Conservation (phyloP, 2,797 vertebrate genomes). For the Sarcoramphus papa region DNA sequence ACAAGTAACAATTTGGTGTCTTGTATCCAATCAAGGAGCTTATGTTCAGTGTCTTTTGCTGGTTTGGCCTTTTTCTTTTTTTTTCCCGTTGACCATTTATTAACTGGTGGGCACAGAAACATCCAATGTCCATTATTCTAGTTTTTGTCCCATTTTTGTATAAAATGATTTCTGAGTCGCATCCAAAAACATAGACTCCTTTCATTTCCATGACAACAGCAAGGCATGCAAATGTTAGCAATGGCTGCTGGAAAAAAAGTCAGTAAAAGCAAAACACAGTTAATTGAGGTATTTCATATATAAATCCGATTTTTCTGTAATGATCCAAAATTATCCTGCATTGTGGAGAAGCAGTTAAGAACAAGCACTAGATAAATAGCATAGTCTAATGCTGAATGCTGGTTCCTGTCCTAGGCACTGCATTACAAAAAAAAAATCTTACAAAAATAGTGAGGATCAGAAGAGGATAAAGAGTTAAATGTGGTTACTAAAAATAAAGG, state of each 20-base stretch:
- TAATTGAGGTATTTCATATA: not conserved
- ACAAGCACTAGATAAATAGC: not conserved
- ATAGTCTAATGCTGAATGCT: not conserved
- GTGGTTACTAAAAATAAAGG: not conserved
- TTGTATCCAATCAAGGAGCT: not conserved
- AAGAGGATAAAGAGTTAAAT: not conserved
- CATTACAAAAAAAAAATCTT: not conserved
- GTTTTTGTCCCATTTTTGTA: not conserved
- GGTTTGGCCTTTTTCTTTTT: not conserved
- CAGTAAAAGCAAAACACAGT: conserved; percentile 1
- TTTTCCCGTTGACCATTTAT: not conserved
- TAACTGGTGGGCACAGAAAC: not conserved
- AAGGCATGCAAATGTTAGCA: not conserved
- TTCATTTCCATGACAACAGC: conserved; percentile 44
- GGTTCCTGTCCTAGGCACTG: not conserved
- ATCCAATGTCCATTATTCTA: not conserved
- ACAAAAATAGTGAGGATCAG: not conserved
- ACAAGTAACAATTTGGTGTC: not conserved
- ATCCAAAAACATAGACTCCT: not conserved
- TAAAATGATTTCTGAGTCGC: conserved; percentile 5
- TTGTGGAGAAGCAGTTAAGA: not conserved
- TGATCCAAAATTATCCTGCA: not conserved
- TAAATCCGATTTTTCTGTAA: not conserved
- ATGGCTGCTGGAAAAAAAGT: not conserved
- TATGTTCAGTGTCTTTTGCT: not conserved